phyloP scores from a whole-genome alignment of 2,888 invertebrate genomes.

The Cephus nigrinus region DNA sequence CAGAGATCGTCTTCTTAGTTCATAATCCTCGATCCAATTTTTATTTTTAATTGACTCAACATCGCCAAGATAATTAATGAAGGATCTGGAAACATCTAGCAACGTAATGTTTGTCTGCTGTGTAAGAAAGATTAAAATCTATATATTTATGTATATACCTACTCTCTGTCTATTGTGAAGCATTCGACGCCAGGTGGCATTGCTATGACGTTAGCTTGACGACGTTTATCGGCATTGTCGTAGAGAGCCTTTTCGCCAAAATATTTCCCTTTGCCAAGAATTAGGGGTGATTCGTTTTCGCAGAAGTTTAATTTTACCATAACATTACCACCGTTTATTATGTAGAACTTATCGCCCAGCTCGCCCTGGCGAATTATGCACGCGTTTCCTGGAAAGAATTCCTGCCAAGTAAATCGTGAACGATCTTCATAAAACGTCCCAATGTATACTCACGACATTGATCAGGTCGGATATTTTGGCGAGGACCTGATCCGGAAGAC shows the following conservation, averaged over 20 bases:
- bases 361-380: constrained; percentile 86
- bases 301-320: constrained; percentile 73
- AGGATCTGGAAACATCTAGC: constrained; percentile 68
- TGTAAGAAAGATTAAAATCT: background rate
- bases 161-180: constrained; percentile 85
- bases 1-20: constrained; percentile 27
- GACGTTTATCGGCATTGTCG: constrained; percentile 70
- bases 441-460: constrained; percentile 74
- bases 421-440: constrained; percentile 13
- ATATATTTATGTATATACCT: constrained; percentile 44
- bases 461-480: constrained; percentile 86
- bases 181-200: constrained; percentile 86
- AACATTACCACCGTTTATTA: constrained; percentile 85
- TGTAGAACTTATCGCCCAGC: constrained; percentile 87
- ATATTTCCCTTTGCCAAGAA: constrained; percentile 80
- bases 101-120: background rate
- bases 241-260: constrained; percentile 91
- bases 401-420: constrained; percentile 65
- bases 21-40: constrained; percentile 47
- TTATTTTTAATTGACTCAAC: constrained; percentile 74
- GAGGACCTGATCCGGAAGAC: constrained; percentile 69
- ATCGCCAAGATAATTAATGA: constrained; percentile 85
- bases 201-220: constrained; percentile 91
- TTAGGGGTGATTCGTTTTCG: constrained; percentile 72
- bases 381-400: constrained; percentile 81